A percentile compares a stretch with the other conserved stretches of the same genome.
Conservation (phyloP, 2,797 vertebrate species). For the Poliocrania exsul region DNA sequence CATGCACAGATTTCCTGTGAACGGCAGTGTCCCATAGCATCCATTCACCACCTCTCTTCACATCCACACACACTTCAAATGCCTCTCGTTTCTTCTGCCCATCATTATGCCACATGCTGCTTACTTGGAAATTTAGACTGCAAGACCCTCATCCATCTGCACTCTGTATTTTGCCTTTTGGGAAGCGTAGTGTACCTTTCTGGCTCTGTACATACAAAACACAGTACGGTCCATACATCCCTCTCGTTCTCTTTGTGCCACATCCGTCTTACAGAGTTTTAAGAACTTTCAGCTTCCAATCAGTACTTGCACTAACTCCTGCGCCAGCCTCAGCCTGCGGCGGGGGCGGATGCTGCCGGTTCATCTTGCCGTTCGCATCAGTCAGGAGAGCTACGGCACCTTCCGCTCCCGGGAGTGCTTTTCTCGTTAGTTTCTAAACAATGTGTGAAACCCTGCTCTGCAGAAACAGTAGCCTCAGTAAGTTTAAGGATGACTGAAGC, state of each 20-base stretch:
- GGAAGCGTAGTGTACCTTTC: fast-evolving
- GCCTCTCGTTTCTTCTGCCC: background rate
- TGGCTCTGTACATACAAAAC: background rate
- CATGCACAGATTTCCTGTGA: background rate
- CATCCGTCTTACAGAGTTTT: background rate
- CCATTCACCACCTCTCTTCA: background rate
- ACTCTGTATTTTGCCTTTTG: background rate
- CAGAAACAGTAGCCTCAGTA: slow-evolving; percentile 24
- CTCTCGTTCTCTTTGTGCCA: background rate
- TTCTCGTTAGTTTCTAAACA: slow-evolving; percentile 44
- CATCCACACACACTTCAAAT: background rate
- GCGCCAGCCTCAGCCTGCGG: slow-evolving; percentile 5
- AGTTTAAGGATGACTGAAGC: slow-evolving; percentile 66
- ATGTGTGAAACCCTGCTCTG: slow-evolving; percentile 42
- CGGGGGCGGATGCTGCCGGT: background rate
- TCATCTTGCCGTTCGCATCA: background rate
- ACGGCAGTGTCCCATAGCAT: background rate
- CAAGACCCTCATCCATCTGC: background rate
- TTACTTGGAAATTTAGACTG: background rate
- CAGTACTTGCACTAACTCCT: background rate
- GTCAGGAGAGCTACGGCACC: background rate
- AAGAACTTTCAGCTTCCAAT: slow-evolving; percentile 35
- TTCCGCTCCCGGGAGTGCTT: background rate
- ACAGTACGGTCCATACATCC: fast-evolving
- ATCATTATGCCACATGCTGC: background rate